Conservation (phyloP, 2,113 vertebrate species). For the Fukomys damarensis region DNA sequence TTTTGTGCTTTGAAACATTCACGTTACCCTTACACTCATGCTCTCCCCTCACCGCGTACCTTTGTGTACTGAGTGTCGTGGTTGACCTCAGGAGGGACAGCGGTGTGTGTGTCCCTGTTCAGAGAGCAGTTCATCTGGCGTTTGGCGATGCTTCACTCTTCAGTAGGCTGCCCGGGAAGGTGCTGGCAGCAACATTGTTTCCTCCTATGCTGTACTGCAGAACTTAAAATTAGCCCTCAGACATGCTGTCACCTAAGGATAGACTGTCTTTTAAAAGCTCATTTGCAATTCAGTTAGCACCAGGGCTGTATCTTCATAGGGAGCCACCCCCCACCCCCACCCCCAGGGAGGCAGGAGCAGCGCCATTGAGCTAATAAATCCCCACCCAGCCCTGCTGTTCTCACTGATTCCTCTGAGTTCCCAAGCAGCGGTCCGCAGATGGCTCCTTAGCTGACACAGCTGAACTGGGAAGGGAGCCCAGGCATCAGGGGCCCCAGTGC, state of each 20-base stretch:
- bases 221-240: constrained; percentile 43
- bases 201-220: background rate
- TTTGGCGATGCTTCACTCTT: background rate
- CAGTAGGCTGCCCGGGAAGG: background rate
- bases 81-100: background rate
- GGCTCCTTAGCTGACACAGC: background rate
- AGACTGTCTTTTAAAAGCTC: constrained; percentile 4
- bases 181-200: background rate
- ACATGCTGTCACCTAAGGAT: background rate
- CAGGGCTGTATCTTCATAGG: background rate
- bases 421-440: background rate
- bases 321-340: too few relatives aligned
- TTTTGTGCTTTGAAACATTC: background rate
- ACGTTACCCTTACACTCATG: background rate
- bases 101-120: background rate
- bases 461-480: background rate
- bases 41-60: too few relatives aligned
- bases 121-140: background rate
- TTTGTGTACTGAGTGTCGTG: background rate
- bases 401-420: background rate
- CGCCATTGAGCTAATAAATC: too few relatives aligned
- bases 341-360: too few relatives aligned
- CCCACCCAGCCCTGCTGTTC: background rate
- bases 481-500: background rate
- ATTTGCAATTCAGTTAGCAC: constrained; percentile 48